Evolutionary conservation across 2,113 vertebrate genomes (phyloP), one percentile per base, ranked within the genome.

Genomic region (Gasterosteus nipponicus): DNA sequence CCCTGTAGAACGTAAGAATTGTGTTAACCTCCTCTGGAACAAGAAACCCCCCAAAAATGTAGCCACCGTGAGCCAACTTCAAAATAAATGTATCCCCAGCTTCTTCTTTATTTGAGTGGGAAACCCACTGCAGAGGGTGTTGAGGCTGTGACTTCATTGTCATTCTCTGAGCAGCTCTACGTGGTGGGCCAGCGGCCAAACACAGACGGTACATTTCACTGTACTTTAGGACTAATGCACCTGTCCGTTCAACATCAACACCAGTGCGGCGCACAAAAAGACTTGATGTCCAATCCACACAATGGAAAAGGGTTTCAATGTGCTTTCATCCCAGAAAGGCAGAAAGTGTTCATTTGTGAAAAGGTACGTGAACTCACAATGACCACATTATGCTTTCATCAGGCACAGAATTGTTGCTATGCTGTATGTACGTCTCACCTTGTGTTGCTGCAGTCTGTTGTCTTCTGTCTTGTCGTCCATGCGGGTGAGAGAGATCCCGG

Each of bases 401-500:
- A 29, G 19, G 51, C 15, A 11, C 18, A 42, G 5, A 11, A 7
- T 14, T 60, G 60, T 47, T 42, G 29, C 10, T 46, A 10, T 31
- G 47, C 42, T 41, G 4, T 8, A 7, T 19, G 33, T 68, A 75
- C 70, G 81, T 71, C 80, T 86, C 29, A 33, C 92, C 91, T 93
- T 92, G 85, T 90, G 91, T 82, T 91, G 91, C 81, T 89, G 89
- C 80, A 91, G 87, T 61, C 87, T 84, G 87, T 91, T 90, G 87
- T 92, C 89, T 14, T 92, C 92, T 2, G 87, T 82, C 82, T 95
- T 96, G 86, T 96, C 96, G 61, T 96, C 96, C 94, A 96, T 95
- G 51, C 89, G 91, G 89, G 95, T 96, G 85, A 96, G 94, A 77
- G 96, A 96, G 94, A 96, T 95, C 33, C 95, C 95, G 54, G 95